Percentiles rank a stretch among this genome's conserved stretches.
phyloP scores from a whole-genome alignment of 2,113 vertebrate genomes.

The Parus major region DNA sequence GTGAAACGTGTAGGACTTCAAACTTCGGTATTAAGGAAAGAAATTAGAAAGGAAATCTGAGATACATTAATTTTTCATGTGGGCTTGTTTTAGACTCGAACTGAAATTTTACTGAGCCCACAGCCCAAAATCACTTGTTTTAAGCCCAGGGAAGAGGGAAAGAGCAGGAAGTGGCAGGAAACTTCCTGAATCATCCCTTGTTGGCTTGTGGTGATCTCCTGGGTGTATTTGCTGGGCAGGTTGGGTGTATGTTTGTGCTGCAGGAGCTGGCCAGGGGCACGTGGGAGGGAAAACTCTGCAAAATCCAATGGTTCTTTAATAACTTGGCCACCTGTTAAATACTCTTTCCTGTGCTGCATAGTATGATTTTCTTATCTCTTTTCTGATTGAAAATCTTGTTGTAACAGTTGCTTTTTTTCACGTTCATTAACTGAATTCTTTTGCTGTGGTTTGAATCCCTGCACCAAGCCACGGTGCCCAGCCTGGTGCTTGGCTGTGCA shows the following conservation, averaged over 20 bases:
- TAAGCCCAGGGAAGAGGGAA: not conserved
- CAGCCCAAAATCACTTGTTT: not conserved
- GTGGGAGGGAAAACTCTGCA: not conserved
- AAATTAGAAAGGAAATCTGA: slow-evolving; percentile 19
- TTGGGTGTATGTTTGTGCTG: not conserved
- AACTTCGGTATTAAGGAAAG: slow-evolving; percentile 34
- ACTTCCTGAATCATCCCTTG: not conserved
- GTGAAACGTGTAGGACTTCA: slow-evolving; percentile 36
- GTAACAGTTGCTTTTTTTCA: not conserved
- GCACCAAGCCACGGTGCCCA: not conserved
- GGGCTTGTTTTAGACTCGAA: not conserved
- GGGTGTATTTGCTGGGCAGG: not conserved
- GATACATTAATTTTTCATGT: not conserved
- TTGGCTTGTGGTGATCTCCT: not conserved
- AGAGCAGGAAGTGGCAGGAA: not conserved
- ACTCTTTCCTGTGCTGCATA: not conserved
- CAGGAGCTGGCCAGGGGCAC: not conserved
- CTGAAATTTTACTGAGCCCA: not conserved
- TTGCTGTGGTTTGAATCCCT: not conserved
- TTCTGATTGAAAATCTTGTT: not conserved
- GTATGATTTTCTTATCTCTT: not conserved
- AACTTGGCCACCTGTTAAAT: not conserved
- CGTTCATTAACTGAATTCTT: not conserved
- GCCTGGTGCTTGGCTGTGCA: not conserved
- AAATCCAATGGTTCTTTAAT: not conserved